A percentile compares a stretch with the other conserved stretches of the same genome.
These are phyloP conservation scores for Leptogaster cylindrica DNA, from an alignment of 2,888 invertebrate genomes.

Conservation along the genomic window DNA sequence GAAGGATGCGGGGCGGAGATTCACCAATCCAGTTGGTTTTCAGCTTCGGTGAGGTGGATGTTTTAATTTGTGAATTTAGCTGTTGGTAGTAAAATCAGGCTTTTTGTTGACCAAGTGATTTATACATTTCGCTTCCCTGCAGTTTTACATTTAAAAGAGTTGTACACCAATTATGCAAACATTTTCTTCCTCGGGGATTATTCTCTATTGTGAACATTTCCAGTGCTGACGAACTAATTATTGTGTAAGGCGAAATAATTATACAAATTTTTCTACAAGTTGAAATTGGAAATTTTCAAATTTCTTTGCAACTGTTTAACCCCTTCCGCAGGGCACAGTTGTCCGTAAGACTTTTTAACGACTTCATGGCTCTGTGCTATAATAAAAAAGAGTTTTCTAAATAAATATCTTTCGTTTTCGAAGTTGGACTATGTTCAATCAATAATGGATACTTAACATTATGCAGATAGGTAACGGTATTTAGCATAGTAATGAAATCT, in stretches of 20 bases:
- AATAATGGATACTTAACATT: too few relatives aligned
- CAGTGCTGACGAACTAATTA: conserved; percentile 1
- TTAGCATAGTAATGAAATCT: too few relatives aligned
- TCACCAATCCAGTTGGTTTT: too few relatives aligned
- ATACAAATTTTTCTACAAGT: too few relatives aligned
- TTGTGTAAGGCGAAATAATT: too few relatives aligned
- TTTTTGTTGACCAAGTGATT: conserved; percentile 10
- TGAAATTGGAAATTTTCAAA: too few relatives aligned
- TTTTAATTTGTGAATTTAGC: conserved; percentile 11
- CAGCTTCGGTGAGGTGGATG: background rate
- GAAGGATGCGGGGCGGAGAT: background rate
- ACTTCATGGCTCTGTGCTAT: too few relatives aligned
- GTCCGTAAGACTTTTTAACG: background rate
- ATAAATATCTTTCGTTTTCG: too few relatives aligned
- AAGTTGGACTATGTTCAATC: too few relatives aligned
- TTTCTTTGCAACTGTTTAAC: background rate
- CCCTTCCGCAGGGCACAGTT: background rate
- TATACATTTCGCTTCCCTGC: background rate
- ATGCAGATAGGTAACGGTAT: too few relatives aligned
- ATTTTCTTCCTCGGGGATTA: background rate
- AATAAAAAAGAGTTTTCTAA: too few relatives aligned
- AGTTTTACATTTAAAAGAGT: background rate
- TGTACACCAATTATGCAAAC: background rate
- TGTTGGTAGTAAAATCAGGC: background rate
- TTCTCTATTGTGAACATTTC: background rate